A percentile compares a stretch with the other conserved stretches of the same genome.
Conservation (phyloP, 2,113 vertebrate species). For the Cacatua alba region DNA sequence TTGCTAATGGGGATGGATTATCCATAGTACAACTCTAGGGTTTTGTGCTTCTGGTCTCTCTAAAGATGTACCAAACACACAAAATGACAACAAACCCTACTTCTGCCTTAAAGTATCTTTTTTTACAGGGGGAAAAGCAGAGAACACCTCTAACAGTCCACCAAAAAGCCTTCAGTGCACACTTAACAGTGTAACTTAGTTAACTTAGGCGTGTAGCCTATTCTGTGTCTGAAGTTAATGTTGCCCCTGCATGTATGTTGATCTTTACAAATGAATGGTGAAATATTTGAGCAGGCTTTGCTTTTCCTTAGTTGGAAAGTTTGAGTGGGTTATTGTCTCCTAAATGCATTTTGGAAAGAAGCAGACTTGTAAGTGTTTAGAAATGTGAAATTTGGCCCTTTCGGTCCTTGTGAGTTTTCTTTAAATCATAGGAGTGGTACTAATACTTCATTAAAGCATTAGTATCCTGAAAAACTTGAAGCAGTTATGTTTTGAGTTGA, state of each 20-base stretch:
- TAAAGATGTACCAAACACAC: not conserved
- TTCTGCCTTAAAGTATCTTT: not conserved
- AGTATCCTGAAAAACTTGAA: not conserved
- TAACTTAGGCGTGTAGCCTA: accelerated
- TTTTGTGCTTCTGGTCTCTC: not conserved
- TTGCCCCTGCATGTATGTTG: not conserved
- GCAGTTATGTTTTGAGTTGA: not conserved
- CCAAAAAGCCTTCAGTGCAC: not conserved
- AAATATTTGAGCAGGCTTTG: not conserved
- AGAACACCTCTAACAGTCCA: not conserved
- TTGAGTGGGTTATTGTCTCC: not conserved
- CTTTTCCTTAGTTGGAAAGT: not conserved
- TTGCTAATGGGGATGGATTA: not conserved
- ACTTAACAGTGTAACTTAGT: no score
- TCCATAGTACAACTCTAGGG: not conserved
- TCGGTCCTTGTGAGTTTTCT: not conserved
- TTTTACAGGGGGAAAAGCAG: not conserved
- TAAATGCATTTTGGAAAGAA: not conserved
- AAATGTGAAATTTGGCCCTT: not conserved
- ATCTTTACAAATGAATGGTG: not conserved
- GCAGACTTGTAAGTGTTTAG: not conserved
- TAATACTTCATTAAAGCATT: not conserved
- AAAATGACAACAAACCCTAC: not conserved
- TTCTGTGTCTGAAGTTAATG: not conserved
- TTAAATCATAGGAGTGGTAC: not conserved